phyloP scores from a whole-genome alignment of 2,888 invertebrate species.

The Tipula unca region DNA sequence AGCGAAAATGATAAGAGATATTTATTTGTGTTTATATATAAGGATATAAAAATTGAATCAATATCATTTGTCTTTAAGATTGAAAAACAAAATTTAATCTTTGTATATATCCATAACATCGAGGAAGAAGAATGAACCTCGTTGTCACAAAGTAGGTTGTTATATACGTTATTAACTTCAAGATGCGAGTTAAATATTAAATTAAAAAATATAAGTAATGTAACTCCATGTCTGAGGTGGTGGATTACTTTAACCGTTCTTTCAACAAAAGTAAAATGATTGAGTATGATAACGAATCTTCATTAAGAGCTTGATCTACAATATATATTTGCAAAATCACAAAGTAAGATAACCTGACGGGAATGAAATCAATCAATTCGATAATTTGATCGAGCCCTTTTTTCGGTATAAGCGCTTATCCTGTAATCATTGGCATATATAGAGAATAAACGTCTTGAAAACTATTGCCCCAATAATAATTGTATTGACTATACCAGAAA shows the following conservation, averaged over 20 bases:
- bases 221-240: too few species aligned
- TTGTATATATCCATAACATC: not conserved
- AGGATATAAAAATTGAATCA: slow-evolving; percentile 8
- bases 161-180: not conserved
- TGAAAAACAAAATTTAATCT: not conserved
- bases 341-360: too few species aligned
- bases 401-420: too few species aligned
- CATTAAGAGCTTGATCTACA: too few species aligned
- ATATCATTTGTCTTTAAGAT: not conserved
- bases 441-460: too few species aligned
- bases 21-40: slow-evolving; percentile 14
- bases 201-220: not conserved
- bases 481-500: too few species aligned
- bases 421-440: too few species aligned
- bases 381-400: too few species aligned
- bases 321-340: too few species aligned
- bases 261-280: not conserved
- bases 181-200: not conserved
- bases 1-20: slow-evolving; percentile 8
- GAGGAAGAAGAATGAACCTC: not conserved
- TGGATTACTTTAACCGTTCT: not conserved
- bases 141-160: not conserved
- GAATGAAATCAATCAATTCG: too few species aligned
- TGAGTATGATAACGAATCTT: not conserved
- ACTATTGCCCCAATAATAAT: too few species aligned